These are phyloP conservation scores for Pelobates fuscus DNA, from an alignment of 2,113 vertebrate genomes.

Conservation along the genomic window DNA sequence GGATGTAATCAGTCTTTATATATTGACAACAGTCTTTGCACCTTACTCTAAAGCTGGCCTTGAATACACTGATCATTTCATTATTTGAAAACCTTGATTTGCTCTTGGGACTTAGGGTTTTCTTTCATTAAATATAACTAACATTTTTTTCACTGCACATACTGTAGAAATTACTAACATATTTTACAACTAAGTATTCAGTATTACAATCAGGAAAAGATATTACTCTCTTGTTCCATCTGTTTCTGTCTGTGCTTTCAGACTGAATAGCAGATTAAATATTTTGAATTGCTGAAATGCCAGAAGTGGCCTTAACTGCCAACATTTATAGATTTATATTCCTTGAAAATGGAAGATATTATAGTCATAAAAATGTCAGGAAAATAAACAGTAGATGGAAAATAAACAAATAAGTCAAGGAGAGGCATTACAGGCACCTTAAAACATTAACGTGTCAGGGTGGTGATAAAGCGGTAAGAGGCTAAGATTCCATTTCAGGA, in stretches of 20 bases:
- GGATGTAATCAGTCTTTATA: no score
- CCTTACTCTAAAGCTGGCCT: no score
- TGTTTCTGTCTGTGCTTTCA: conserved; percentile 12
- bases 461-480: background rate
- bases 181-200: background rate
- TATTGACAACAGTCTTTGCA: no score
- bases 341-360: conserved; percentile 12
- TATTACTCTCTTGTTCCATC: conserved; percentile 7
- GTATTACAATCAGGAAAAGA: background rate
- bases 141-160: background rate
- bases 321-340: conserved; percentile 16
- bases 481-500: background rate
- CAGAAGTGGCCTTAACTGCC: conserved; percentile 23
- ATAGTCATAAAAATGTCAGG: background rate
- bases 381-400: conserved; percentile 6
- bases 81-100: no score
- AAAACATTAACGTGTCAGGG: background rate
- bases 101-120: no score
- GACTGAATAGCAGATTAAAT: conserved; percentile 17
- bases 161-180: background rate
- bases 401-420: conserved; percentile 21
- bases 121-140: no score
- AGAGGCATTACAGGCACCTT: background rate
- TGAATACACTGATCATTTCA: no score
- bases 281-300: conserved; percentile 20